phyloP scores from a whole-genome alignment of 2,888 invertebrate genomes.

The Abrostola triplasia region DNA sequence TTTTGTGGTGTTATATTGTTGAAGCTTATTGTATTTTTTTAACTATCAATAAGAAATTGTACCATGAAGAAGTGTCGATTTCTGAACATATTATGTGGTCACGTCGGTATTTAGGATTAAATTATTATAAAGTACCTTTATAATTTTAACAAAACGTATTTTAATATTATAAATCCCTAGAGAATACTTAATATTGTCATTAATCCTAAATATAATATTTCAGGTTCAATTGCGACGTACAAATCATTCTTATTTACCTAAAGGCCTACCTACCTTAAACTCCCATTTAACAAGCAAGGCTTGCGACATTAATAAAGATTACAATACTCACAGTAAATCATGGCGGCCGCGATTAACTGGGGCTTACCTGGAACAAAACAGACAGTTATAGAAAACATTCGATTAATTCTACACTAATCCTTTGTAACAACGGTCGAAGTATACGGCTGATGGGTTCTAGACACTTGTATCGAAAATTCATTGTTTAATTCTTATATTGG shows the following conservation, averaged over 20 bases:
- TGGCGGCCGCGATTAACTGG: slow-evolving; percentile 40
- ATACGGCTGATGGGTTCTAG: neutral
- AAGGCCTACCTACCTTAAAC: slow-evolving; percentile 27
- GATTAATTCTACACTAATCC: slow-evolving; percentile 46
- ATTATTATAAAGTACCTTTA: no score
- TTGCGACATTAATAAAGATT: slow-evolving; percentile 44
- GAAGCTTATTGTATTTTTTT: neutral
- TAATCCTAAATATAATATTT: neutral
- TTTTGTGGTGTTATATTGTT: neutral
- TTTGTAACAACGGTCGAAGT: slow-evolving; percentile 28
- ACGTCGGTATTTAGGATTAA: no score
- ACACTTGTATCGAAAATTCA: no score
- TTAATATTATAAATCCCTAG: neutral
- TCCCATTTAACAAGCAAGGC: slow-evolving; percentile 15
- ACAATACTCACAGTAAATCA: slow-evolving; percentile 52
- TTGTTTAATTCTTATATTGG: no score
- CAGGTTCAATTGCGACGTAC: neutral
- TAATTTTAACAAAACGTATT: no score
- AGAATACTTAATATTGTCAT: neutral
- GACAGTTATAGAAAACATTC: slow-evolving; percentile 45
- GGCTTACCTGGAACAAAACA: slow-evolving; percentile 57
- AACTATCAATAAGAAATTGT: no score
- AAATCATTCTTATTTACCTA: slow-evolving; percentile 1
- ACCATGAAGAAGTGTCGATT: no score
- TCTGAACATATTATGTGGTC: no score